Evolutionary conservation across 2,888 invertebrate genomes (phyloP).

Genomic region (Chironomus tentans): DNA sequence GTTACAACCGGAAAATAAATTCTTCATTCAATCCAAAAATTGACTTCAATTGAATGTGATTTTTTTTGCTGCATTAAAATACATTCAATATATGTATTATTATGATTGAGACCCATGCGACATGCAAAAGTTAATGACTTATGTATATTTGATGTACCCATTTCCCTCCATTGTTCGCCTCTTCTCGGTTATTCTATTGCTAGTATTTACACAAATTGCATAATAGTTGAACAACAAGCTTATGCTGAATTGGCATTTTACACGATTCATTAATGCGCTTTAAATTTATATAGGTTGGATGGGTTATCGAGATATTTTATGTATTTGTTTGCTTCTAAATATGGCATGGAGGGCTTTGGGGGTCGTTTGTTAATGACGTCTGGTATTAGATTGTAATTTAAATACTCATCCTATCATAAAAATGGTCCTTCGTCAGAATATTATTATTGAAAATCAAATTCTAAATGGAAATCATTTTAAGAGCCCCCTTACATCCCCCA

Average conservation of each 20-base stretch:
- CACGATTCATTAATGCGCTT: not conserved
- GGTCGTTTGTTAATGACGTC: too few species aligned
- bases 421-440: too few species aligned
- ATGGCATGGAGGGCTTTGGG: too few species aligned
- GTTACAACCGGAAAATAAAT: too few species aligned
- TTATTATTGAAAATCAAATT: too few species aligned
- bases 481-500: too few species aligned
- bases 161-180: constrained; percentile 3
- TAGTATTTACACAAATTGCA: not conserved
- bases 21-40: not conserved
- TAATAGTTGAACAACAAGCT: not conserved
- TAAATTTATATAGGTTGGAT: not conserved
- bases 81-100: not conserved
- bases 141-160: not conserved
- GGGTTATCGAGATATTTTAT: not conserved
- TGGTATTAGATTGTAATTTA: too few species aligned
- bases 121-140: not conserved
- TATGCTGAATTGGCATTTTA: not conserved
- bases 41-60: not conserved
- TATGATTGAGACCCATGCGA: not conserved
- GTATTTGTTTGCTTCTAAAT: too few species aligned
- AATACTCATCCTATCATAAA: too few species aligned
- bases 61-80: not conserved
- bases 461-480: too few species aligned
- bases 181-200: not conserved